Percentiles rank a stretch among this genome's conserved stretches.
Conservation (phyloP, 92 coral and sea anemone species). For the Palythoa grandiflora region DNA sequence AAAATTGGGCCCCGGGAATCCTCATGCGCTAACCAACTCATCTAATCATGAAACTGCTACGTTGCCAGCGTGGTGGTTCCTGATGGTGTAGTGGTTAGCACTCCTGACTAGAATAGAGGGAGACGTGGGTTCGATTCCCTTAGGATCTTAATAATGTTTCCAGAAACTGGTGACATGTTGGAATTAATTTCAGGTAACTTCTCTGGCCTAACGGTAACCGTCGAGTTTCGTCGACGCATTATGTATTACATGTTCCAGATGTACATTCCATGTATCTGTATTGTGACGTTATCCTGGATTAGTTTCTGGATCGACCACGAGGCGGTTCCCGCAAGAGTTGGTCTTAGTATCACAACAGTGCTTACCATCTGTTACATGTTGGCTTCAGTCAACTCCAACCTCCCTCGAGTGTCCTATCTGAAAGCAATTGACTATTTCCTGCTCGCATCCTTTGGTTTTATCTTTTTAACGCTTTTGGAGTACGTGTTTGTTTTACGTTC, state of each 20-base stretch:
- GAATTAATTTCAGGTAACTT: constrained; percentile 34
- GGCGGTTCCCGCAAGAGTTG: constrained; percentile 96
- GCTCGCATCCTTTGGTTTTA: constrained; percentile 90
- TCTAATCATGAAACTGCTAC: too few relatives aligned
- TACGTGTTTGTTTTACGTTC: constrained; percentile 86
- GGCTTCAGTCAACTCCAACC: constrained; percentile 84
- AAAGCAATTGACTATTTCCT: constrained; percentile 94
- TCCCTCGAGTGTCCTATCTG: constrained; percentile 95
- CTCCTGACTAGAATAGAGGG: too few relatives aligned
- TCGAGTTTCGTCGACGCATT: constrained; percentile 89
- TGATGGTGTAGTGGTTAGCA: too few relatives aligned
- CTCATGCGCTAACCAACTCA: too few relatives aligned
- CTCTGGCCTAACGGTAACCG: constrained; percentile 93
- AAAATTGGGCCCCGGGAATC: too few relatives aligned
- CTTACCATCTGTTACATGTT: constrained; percentile 95
- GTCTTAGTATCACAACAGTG: constrained; percentile 96
- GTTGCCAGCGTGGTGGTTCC: too few relatives aligned
- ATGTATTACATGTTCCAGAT: constrained; percentile 93
- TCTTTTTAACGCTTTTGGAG: constrained; percentile 87
- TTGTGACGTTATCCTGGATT: constrained; percentile 93
- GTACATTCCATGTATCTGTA: constrained; percentile 89
- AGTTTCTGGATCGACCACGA: constrained; percentile 97
- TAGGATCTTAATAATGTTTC: too few relatives aligned
- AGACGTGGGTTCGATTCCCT: too few relatives aligned
- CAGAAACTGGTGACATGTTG: too few relatives aligned